These are phyloP conservation scores for Eupeodes luniger DNA, from an alignment of 2,888 invertebrate genomes.

Conservation along the genomic window DNA sequence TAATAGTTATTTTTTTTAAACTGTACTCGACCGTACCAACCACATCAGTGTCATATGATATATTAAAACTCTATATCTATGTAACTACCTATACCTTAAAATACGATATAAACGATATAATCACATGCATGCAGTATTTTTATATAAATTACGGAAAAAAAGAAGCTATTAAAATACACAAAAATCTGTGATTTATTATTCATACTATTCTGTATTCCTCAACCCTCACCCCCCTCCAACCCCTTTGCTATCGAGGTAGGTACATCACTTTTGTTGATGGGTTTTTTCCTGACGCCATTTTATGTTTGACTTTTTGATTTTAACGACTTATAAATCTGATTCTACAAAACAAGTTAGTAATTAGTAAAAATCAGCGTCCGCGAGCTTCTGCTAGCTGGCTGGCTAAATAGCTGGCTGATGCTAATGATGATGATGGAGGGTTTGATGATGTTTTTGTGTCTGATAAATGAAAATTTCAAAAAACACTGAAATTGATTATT, in stretches of 20 bases:
- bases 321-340: conserved; percentile 27
- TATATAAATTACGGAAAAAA: background rate
- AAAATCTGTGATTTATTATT: conserved; percentile 41
- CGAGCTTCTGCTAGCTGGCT: too few relatives aligned
- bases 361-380: conserved; percentile 45
- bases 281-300: conserved; percentile 32
- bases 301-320: conserved; percentile 20
- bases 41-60: conserved; percentile 20
- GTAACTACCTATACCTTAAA: background rate
- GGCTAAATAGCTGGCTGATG: background rate
- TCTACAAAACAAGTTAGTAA: conserved; percentile 52
- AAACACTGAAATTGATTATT: background rate
- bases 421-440: background rate
- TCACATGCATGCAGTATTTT: background rate
- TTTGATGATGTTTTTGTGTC: conserved; percentile 6
- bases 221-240: too few relatives aligned
- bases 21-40: conserved; percentile 37
- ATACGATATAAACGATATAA: background rate
- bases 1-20: conserved; percentile 9
- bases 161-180: conserved; percentile 17
- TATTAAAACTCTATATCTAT: background rate
- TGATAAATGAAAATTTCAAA: conserved; percentile 29
- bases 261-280: conserved; percentile 16
- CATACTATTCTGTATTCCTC: background rate
- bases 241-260: background rate